These are phyloP conservation scores for Penaeus indicus DNA, from an alignment of 1,140 invertebrate species.

Conservation along the genomic window DNA sequence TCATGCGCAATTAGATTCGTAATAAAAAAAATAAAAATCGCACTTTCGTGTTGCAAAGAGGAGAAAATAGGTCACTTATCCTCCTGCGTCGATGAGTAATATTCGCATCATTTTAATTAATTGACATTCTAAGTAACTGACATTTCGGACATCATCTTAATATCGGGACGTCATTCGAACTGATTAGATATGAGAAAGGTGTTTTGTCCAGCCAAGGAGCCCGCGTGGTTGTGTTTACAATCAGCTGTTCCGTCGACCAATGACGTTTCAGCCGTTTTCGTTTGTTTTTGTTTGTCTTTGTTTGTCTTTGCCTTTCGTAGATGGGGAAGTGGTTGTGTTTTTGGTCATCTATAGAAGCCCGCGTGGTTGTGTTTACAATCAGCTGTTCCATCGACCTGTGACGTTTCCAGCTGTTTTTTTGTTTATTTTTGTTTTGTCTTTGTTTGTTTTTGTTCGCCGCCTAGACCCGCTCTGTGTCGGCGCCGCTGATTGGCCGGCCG, in stretches of 20 bases:
- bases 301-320: not conserved
- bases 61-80: too few species aligned
- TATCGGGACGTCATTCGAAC: too few species aligned
- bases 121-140: not conserved
- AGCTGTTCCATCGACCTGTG: slow-evolving; percentile 16
- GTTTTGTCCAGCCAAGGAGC: not conserved
- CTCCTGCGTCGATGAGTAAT: too few species aligned
- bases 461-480: not conserved
- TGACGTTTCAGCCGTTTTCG: too few species aligned
- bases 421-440: too few species aligned
- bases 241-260: not conserved
- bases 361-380: not conserved
- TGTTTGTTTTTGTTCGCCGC: slow-evolving; percentile 14
- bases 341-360: not conserved
- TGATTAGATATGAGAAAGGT: not conserved
- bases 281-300: not conserved
- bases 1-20: too few species aligned
- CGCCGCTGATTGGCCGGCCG: not conserved
- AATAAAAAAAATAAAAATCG: too few species aligned
- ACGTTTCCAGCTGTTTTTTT: slow-evolving; percentile 2
- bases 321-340: not conserved
- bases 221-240: not conserved
- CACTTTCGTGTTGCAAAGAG: too few species aligned
- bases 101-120: too few species aligned
- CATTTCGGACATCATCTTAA: not conserved